These are phyloP conservation scores for Vidua macroura DNA, from an alignment of 2,113 vertebrate genomes.

Conservation along the genomic window DNA sequence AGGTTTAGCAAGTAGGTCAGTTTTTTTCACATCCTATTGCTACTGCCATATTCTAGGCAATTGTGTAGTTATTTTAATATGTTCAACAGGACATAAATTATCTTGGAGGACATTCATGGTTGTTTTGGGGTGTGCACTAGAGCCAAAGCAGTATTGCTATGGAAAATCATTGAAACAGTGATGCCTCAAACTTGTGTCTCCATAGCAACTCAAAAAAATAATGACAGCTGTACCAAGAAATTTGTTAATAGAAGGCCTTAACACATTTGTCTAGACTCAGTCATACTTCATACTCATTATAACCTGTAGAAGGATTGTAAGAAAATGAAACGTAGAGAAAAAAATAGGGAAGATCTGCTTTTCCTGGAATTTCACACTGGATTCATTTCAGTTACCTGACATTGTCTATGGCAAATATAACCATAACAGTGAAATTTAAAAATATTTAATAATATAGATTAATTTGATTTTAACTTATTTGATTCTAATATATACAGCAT, in stretches of 20 bases:
- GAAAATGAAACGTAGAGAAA: neutral
- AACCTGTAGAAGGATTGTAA: neutral
- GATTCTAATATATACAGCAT: neutral
- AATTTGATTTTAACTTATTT: neutral
- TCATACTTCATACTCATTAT: slow-evolving; percentile 23
- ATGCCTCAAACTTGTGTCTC: slow-evolving; percentile 35
- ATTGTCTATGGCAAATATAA: neutral
- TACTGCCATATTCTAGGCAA: neutral
- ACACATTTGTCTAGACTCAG: slow-evolving; percentile 39
- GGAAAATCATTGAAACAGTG: slow-evolving; percentile 13
- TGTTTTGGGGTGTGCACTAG: slow-evolving; percentile 2
- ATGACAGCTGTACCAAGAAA: slow-evolving; percentile 53
- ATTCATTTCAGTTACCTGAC: neutral
- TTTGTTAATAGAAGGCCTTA: slow-evolving; percentile 47
- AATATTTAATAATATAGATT: neutral
- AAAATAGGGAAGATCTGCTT: neutral
- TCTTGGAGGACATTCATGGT: neutral
- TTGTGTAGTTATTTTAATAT: neutral
- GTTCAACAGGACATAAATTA: slow-evolving; percentile 1
- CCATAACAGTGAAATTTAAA: neutral
- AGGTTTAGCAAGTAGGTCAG: neutral
- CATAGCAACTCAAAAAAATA: slow-evolving; percentile 63
- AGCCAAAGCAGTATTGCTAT: slow-evolving; percentile 17
- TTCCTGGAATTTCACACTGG: neutral
- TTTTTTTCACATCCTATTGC: neutral